Base-by-base conservation (phyloP, 2,888 invertebrate species). In the Pristionchus fissidentatus region DNA sequence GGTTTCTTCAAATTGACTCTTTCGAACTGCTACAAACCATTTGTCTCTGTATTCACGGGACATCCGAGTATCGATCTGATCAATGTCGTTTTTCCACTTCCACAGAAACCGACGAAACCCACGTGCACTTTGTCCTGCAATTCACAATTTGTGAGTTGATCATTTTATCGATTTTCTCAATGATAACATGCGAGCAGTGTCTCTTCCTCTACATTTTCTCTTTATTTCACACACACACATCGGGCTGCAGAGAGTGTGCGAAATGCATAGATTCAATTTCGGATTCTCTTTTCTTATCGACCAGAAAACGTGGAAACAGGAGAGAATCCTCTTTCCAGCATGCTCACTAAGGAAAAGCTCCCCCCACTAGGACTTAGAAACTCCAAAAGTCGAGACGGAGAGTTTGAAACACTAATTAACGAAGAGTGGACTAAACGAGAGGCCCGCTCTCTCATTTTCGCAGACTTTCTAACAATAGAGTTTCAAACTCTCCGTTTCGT, bases 51-150 rank as follows among this genome's bases (percentile, higher is more conserved):
- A 35, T n/a, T n/a, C 13, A 52, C 15, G 3, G 79, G 79, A 26
- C 79, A 80, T 60, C 79, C 79, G 41, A 80, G 60, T 15, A 80
- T 80, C 41, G 79, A 80, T 60, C 79, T 26, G 41, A 82, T 82
- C 13, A 82, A 29, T 5, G 29, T 32, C 22, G 66, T 82, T 35
- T 62, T 82, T 49, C 82, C 82, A 35, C 46, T 49, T 10, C 70
- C 70, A 35, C 5, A 32, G 70, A 82, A 82, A 13, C 82, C 82
- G 35, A 82, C 66, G 82, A 82, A 82, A 5, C 82, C 82, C 7
- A 82, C 52, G 35, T 82, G 32, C 22, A 66, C 10, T 55, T 82
- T 82, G 22, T 82, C 82, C 82, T 82, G 22, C n/a, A 66, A 66
- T n/a, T n/a, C n/a, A n/a, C n/a, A n/a, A n/a, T n/a, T n/a, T n/a